A percentile compares a stretch with the other conserved stretches of the same genome.
Conservation (phyloP, 2,113 vertebrate genomes). For the Theristicus caerulescens region DNA sequence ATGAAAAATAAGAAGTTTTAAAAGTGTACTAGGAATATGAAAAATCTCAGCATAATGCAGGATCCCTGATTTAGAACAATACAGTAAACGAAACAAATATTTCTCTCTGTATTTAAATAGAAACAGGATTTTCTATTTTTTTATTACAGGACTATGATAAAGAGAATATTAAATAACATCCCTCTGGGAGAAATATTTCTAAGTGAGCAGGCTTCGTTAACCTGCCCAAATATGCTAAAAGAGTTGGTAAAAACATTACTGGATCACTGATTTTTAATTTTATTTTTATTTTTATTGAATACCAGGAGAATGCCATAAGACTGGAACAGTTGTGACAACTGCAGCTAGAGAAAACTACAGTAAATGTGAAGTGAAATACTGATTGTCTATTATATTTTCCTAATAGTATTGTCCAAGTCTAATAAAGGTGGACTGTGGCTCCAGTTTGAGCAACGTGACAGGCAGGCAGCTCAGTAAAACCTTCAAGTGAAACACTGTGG, state of each 20-base stretch:
- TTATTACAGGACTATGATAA: not conserved
- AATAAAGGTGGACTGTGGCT: not conserved
- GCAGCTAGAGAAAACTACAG: not conserved
- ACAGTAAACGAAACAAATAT: not conserved
- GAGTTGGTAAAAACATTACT: not conserved
- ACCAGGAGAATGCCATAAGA: not conserved
- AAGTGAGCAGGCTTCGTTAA: not conserved
- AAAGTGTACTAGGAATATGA: not conserved
- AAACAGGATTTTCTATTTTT: not conserved
- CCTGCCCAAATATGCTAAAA: not conserved
- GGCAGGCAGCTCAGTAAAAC: not conserved
- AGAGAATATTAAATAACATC: not conserved
- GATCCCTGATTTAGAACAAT: not conserved
- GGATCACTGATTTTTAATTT: not conserved
- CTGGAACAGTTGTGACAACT: not conserved
- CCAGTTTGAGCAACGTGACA: not conserved
- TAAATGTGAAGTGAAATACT: not conserved
- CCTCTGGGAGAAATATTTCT: not conserved
- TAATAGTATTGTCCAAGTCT: not conserved
- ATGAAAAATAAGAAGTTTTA: not conserved
- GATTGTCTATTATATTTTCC: not conserved
- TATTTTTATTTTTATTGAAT: not conserved
- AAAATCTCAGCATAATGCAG: not conserved
- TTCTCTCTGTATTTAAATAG: not conserved
- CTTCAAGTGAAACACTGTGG: not conserved